Evolutionary conservation across 2,797 vertebrate species (phyloP), one percentile per base, ranked within the genome.

Genomic region (Thaleichthys pacificus): DNA sequence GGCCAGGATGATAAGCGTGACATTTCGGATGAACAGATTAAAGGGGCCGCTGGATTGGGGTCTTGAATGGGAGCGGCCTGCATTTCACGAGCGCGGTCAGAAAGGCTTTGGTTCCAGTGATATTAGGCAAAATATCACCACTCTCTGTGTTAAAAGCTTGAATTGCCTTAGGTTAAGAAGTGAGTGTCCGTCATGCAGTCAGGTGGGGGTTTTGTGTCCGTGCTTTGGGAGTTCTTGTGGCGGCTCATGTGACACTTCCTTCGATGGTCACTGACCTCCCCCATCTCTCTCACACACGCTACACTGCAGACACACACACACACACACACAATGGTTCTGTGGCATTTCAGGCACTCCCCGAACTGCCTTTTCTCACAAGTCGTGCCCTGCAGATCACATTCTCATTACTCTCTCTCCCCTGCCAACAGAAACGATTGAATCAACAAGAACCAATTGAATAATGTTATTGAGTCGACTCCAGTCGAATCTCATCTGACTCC

Each of bases 1-100:
- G 49, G 67, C 66, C 74, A 68, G 57, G 60, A 73, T 78, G 75
- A 81, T 65, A 47, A 47, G 51, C 72, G 70, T 77, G 73, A 72
- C 71, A 71, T 77, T 74, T 72, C 66, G 69, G 30, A 64, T 69
- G 65, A 28, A 61, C 61, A 12, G 71, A 75, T 78, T 70, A 72
- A 19, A n/a, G 56, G 21, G 56, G 56, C 19, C 9, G 11, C n/a
- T 57, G 54, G n/a, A 57, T 21, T 11, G 54, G 54, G 8, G 17
- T 19, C 17, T 57, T 57, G 11, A 21, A 57, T 21, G 8, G 17
- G 1, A 17, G 17, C 19, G 11, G 17, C n/a, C 21, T 19, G 54
- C 54, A 7, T n/a, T 56, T 56, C 54, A 5, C 54, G n/a, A 5
- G 4, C 19, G 17, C 0, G 7, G 54, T 5, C 54, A 1, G 54